These are phyloP conservation scores for Dryadula phaetusa DNA, from an alignment of 2,888 invertebrate species.

Conservation along the genomic window DNA sequence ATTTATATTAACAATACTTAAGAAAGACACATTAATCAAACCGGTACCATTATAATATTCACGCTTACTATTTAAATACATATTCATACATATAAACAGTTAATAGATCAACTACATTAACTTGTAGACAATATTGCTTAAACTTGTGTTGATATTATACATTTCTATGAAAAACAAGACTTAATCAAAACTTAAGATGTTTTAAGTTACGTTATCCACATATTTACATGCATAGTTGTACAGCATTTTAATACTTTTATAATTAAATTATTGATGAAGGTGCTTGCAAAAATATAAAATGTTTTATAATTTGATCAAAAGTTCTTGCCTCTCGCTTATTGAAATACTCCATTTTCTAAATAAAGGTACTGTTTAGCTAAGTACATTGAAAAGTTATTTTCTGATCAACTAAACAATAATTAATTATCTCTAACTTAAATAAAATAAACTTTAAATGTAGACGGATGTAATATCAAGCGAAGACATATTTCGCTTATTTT, in stretches of 20 bases:
- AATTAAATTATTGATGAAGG: not conserved
- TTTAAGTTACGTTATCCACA: slow-evolving; percentile 2
- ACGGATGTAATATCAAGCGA: slow-evolving; percentile 41
- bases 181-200: slow-evolving; percentile 17
- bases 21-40: slow-evolving; percentile 28
- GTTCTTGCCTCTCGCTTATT: slow-evolving; percentile 4
- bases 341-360: slow-evolving; percentile 11
- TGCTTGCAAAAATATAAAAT: slow-evolving; percentile 5
- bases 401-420: slow-evolving; percentile 36
- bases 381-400: slow-evolving; percentile 37
- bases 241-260: slow-evolving; percentile 1
- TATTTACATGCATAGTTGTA: slow-evolving; percentile 29
- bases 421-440: slow-evolving; percentile 37
- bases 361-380: slow-evolving; percentile 38
- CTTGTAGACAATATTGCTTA: slow-evolving; percentile 29
- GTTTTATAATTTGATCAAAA: not conserved
- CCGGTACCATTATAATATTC: slow-evolving; percentile 27
- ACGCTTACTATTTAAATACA: slow-evolving; percentile 26
- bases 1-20: slow-evolving; percentile 21
- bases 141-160: slow-evolving; percentile 16
- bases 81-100: slow-evolving; percentile 22
- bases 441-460: slow-evolving; percentile 38
- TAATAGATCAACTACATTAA: slow-evolving; percentile 26
- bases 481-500: slow-evolving; percentile 29
- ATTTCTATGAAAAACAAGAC: slow-evolving; percentile 22